Percentiles rank a stretch among this genome's conserved stretches.
phyloP scores from a whole-genome alignment of 2,888 invertebrate genomes.

The Aleiodes testaceus region DNA sequence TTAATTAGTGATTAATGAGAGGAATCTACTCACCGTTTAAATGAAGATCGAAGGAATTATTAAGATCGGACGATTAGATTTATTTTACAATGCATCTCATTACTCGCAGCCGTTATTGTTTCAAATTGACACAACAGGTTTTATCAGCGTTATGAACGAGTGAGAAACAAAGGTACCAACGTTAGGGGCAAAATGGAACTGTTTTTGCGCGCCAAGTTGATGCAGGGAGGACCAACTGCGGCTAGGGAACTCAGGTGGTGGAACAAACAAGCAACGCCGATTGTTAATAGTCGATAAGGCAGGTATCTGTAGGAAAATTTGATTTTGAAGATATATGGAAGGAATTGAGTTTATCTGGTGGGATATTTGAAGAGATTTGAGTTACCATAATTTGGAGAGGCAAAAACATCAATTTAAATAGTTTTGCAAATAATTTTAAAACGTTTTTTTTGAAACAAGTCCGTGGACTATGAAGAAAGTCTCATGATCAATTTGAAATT shows the following conservation, averaged over 20 bases:
- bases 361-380: too few relatives aligned
- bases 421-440: too few relatives aligned
- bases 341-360: too few relatives aligned
- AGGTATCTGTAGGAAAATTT: not conserved
- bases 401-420: too few relatives aligned
- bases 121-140: slow-evolving; percentile 26
- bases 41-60: not conserved
- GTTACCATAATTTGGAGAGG: too few relatives aligned
- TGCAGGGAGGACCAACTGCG: not conserved
- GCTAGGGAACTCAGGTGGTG: not conserved
- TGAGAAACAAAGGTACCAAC: not conserved
- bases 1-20: not conserved
- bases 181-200: not conserved
- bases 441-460: too few relatives aligned
- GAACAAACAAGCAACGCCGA: not conserved
- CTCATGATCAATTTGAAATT: too few relatives aligned
- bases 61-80: not conserved
- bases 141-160: not conserved
- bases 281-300: not conserved
- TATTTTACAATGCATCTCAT: not conserved
- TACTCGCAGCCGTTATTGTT: slow-evolving; percentile 2
- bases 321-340: too few relatives aligned
- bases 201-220: slow-evolving; percentile 11
- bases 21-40: not conserved
- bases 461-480: too few relatives aligned